Evolutionary conservation across 2,888 invertebrate genomes (phyloP).

Genomic region (Platycheirus albimanus): DNA sequence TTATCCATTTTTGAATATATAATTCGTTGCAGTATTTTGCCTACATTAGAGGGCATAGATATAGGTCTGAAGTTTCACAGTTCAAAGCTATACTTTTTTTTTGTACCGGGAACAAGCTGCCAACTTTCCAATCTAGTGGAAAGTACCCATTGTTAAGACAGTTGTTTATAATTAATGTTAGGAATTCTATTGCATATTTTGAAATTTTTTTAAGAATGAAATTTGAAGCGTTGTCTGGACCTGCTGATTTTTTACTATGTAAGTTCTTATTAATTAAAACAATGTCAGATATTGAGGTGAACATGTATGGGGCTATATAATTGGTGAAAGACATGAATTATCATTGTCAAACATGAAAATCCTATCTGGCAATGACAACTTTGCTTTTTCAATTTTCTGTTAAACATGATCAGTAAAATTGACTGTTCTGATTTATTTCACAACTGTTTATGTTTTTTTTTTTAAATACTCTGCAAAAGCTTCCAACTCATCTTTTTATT

Average conservation of each 20-base stretch:
- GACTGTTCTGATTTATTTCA: no score
- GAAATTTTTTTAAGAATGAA: slow-evolving; percentile 7
- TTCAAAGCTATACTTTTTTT: background rate
- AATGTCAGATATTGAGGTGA: background rate
- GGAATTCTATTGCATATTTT: background rate
- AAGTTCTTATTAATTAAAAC: background rate
- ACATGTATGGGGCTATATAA: background rate
- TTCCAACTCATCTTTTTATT: background rate
- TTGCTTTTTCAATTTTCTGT: background rate
- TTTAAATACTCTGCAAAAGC: slow-evolving; percentile 1
- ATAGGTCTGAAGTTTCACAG: slow-evolving; percentile 29
- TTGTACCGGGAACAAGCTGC: background rate
- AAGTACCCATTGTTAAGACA: background rate
- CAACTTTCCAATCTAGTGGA: slow-evolving; percentile 4
- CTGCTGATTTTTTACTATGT: background rate
- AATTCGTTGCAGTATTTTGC: slow-evolving; percentile 17
- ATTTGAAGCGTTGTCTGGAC: background rate
- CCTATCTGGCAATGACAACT: background rate
- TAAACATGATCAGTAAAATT: background rate
- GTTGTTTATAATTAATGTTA: background rate
- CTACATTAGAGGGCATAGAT: slow-evolving; percentile 26
- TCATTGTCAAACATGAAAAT: background rate
- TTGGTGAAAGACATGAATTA: background rate
- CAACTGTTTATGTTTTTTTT: background rate
- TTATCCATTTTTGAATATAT: background rate